Evolutionary conservation across 2,113 vertebrate species (phyloP), one percentile per base, ranked within the genome.

Genomic region (Stegastes partitus): DNA sequence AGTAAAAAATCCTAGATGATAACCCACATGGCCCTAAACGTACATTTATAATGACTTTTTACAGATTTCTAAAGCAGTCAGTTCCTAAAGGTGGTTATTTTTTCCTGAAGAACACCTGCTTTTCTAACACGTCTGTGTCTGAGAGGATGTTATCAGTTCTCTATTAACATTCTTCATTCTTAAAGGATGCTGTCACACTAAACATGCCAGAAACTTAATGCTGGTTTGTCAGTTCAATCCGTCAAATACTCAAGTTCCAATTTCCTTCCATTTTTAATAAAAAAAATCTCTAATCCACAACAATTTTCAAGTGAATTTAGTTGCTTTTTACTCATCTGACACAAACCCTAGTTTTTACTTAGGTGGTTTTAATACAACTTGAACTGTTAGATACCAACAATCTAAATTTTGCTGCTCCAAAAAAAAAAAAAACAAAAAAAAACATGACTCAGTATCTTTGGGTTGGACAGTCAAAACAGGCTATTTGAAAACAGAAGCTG

Each of bases 71-170:
- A 3, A 53, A 70, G 47, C 2, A 12, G 16, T 37, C 45, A 8
- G 61, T 22, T 53, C n/a, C 21, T n/a, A 4, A 64, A 78, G 51
- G 50, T 44, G 53, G 39, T 82, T 45, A 74, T 82, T 82, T 82
- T 26, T 11, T 34, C 28, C 11, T 21, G 10, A 57, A 18, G 63
- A 70, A 89, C 85, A 89, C 28, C 87, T 89, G 83, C 49, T 88
- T 86, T 74, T 54, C 11, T 23, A 63, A 11, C 21, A 67, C 67
- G 34, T 45, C 2, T 39, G 11, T 22, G 21, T 21, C 45, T 31
- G 11, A 3, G 50, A 28, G 5, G 63, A 58, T 3, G 55, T 16
- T 1, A 70, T 70, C 51, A 23, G 83, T 73, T 75, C 15, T 1
- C 31, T 9, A 34, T 34, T 9, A 34, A 34, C 8, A 34, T 34